Percentiles rank a stretch among this genome's conserved stretches.
These are phyloP conservation scores for Drosophila sturtevanti DNA, from an alignment of 1,140 invertebrate species.

Conservation along the genomic window DNA sequence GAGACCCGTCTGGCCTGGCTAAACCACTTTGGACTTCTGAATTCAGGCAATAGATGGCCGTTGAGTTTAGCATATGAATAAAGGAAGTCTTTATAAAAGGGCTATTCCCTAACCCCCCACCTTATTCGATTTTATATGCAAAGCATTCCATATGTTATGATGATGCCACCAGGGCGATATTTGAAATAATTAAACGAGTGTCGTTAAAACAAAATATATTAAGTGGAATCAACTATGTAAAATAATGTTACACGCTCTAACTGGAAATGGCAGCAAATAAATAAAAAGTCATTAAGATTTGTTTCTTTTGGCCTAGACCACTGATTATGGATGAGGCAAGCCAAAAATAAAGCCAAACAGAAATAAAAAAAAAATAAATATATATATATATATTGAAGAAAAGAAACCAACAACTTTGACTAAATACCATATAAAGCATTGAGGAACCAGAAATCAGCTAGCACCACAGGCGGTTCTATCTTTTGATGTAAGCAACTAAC, in stretches of 20 bases:
- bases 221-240: slow-evolving; percentile 65
- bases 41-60: slow-evolving; percentile 31
- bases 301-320: slow-evolving; percentile 21
- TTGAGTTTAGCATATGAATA: slow-evolving; percentile 75
- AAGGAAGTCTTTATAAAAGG: slow-evolving; percentile 35
- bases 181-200: slow-evolving; percentile 69
- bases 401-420: slow-evolving; percentile 14
- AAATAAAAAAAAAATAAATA: slow-evolving; percentile 1
- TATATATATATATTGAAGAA: too few relatives aligned
- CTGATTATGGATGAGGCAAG: slow-evolving; percentile 32
- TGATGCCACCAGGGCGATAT: slow-evolving; percentile 52
- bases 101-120: background rate
- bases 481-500: slow-evolving; percentile 71
- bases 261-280: slow-evolving; percentile 71
- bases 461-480: slow-evolving; percentile 61
- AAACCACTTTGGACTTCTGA: slow-evolving; percentile 62
- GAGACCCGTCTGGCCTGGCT: background rate
- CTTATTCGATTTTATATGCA: slow-evolving; percentile 60
- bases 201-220: slow-evolving; percentile 56
- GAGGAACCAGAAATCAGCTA: slow-evolving; percentile 49
- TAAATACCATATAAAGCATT: slow-evolving; percentile 74
- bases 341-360: background rate
- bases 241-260: slow-evolving; percentile 70
- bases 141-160: slow-evolving; percentile 36
- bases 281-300: slow-evolving; percentile 74